Base-by-base conservation (phyloP, 2,113 vertebrate species). In the Gallinago undulata region DNA sequence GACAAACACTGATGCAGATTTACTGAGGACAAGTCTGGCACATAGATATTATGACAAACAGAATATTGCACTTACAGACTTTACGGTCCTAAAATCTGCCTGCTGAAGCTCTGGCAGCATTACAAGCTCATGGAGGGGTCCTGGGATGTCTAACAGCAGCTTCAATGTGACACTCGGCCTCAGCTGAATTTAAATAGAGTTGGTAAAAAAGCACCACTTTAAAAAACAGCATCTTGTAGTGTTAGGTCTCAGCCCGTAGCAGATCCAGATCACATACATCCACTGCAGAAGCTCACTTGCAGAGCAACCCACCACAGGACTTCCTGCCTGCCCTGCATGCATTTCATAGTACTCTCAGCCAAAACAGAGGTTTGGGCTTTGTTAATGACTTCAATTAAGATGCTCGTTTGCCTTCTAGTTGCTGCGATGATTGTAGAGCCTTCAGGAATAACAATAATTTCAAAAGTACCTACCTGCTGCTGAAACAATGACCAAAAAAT, bases 181-280 rank as follows among this genome's bases (percentile, higher is more conserved):
- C 23, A 16, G 70, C 18, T 14, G 67, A n/a, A 6, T 33, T 79
- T 67, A 2, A 22, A 41, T 43, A 37, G 50, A 66, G 21, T 19
- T 24, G 16, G 19, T 22, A 45, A 18, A 39, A 47, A 28, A 53
- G 7, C 33, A 12, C 7, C 19, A 3, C 35, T 66, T 66, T 15
- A 25, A 80, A 83, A 56, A 19, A 3, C 9, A 47, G 2, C 5
- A 1, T 2, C 51, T 76, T 28, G 57, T n/a, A 41, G 48, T 11
- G 2, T 39, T n/a, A 3, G 9, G 8, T 21, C 17, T 53, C 4
- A 1, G 0, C 78, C 37, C 6, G 0, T 4, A 2, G 51, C 8
- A 47, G 23, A 5, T n/a, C 48, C 68, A 25, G 41, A 15, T 13
- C 43, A 43, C 17, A 4, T 6, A 12, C 14, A 11, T 2, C 27